Base-by-base conservation (phyloP, 2,797 vertebrate species). In the Chaunax sp. region DNA sequence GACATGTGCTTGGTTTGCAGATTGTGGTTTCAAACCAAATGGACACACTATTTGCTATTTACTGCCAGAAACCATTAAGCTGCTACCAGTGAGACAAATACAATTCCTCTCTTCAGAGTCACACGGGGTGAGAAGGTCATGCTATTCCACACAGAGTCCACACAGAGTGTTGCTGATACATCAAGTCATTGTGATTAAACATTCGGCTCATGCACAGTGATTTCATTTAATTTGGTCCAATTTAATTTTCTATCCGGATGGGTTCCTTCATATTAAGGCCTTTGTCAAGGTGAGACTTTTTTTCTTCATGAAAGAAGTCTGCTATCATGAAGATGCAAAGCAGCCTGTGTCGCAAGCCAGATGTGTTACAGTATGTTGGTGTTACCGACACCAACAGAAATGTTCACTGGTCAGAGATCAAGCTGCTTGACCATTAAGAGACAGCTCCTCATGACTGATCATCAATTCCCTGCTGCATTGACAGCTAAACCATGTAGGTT, bases 11-110 rank as follows among this genome's bases (percentile, higher is more conserved):
- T 60, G 79, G 81, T 87, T 83, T 90, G 87, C 75, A 88, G 72
- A 80, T 86, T 83, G 89, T 80, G 89, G 90, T 87, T 86, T 83
- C 6, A 68, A 77, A 86, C 83, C 91, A 90, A 91, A 92, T 82
- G 90, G 89, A 86, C 75, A 70, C 81, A 75, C 70, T 86, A 18
- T 87, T 88, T 65, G 72, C 84, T 66, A 60, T 82, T 80, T 78
- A 58, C 77, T 83, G 83, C 85, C 75, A 87, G 77, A 74, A 72
- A 38, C 64, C 69, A 70, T 81, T 26, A 77, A 70, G 79, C 64
- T 81, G 82, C 63, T 23, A 52, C 74, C 44, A 30, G 54, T 14
- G 16, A 49, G 51, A 66, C 60, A 43, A 82, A 66, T 62, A 30
- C 74, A 62, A 3, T 23, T 56, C 74, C 56, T 72, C 70, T 56